phyloP scores from a whole-genome alignment of 2,888 invertebrate genomes.

The Tholera decimalis region DNA sequence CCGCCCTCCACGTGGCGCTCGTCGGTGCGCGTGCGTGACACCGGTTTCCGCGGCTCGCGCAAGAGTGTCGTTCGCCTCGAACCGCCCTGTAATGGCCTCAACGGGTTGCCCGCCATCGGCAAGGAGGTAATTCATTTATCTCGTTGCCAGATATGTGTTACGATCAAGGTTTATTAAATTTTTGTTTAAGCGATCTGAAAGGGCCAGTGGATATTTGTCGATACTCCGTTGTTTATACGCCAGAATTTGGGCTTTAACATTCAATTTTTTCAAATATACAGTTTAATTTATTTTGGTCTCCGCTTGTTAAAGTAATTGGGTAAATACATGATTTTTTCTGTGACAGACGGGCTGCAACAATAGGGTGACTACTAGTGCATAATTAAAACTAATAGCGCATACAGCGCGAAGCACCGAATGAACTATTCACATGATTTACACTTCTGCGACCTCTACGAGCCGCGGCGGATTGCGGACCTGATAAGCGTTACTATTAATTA shows the following conservation, averaged over 20 bases:
- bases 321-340: slow-evolving; percentile 11
- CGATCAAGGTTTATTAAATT: slow-evolving; percentile 26
- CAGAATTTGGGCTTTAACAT: neutral
- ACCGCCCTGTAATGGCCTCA: slow-evolving; percentile 93
- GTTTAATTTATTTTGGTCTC: neutral
- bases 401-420: slow-evolving; percentile 61
- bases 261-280: slow-evolving; percentile 9
- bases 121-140: slow-evolving; percentile 89
- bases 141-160: slow-evolving; percentile 75
- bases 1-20: slow-evolving; percentile 92
- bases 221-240: neutral
- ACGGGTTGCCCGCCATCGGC: slow-evolving; percentile 91
- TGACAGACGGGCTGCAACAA: slow-evolving; percentile 15
- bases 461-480: slow-evolving; percentile 41
- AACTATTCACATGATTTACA: slow-evolving; percentile 63
- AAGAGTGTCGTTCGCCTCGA: slow-evolving; percentile 93
- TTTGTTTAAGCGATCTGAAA: slow-evolving; percentile 26
- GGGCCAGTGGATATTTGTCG: neutral
- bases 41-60: slow-evolving; percentile 92
- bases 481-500: slow-evolving; percentile 30
- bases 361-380: slow-evolving; percentile 28
- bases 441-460: slow-evolving; percentile 28
- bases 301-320: neutral
- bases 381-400: slow-evolving; percentile 62
- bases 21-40: slow-evolving; percentile 92